Evolutionary conservation across 2,113 vertebrate species (phyloP).

Genomic region (Labeo rohita): DNA sequence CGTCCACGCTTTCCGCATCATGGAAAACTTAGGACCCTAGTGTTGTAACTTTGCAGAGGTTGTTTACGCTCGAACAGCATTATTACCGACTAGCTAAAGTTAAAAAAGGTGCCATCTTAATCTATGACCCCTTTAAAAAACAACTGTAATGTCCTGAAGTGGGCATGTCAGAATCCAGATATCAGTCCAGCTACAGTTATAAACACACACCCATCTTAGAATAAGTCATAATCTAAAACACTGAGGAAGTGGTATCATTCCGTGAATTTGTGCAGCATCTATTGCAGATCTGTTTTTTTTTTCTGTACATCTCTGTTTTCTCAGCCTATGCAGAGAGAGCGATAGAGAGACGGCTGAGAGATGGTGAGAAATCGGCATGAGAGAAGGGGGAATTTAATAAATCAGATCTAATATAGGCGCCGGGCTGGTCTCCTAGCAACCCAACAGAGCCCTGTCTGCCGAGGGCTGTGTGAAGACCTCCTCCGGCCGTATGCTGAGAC

Average conservation of each 20-base stretch:
- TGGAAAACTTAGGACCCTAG: no score
- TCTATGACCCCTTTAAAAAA: no score
- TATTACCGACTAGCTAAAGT: no score
- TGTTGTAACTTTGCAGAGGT: no score
- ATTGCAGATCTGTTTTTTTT: constrained; percentile 63
- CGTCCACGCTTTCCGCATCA: no score
- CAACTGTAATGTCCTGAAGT: neutral
- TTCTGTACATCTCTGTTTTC: constrained; percentile 59
- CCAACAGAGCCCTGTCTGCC: constrained; percentile 68
- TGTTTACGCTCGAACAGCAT: no score
- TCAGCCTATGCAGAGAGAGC: constrained; percentile 53
- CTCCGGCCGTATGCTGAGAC: constrained; percentile 58
- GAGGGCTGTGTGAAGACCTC: constrained; percentile 69
- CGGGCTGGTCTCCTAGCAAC: constrained; percentile 80
- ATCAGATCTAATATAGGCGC: constrained; percentile 75
- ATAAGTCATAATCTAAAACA: neutral
- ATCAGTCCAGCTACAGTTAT: neutral
- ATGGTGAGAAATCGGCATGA: constrained; percentile 59
- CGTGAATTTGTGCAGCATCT: constrained; percentile 45
- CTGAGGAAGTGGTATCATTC: constrained; percentile 24
- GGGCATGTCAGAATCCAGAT: neutral
- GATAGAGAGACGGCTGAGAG: constrained; percentile 39
- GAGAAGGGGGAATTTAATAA: constrained; percentile 75
- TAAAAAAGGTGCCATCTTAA: no score
- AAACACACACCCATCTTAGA: no score